phyloP scores from a whole-genome alignment of 2,797 vertebrate genomes.

The Spatula versicolor region DNA sequence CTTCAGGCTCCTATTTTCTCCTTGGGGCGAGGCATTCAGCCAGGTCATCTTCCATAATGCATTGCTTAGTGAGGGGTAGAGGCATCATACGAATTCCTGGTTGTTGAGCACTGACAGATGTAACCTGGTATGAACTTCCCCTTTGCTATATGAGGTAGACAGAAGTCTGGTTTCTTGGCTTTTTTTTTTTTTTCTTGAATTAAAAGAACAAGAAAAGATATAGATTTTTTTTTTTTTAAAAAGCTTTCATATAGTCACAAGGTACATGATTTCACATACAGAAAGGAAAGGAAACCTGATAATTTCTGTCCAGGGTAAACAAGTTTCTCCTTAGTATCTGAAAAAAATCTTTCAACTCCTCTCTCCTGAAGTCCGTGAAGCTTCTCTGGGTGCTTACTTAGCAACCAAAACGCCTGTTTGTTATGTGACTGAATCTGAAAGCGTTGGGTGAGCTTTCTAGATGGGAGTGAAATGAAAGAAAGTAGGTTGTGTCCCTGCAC shows the following conservation, averaged over 20 bases:
- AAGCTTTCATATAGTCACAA: background rate
- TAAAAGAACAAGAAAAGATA: background rate
- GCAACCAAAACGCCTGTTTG: background rate
- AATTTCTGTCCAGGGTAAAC: background rate
- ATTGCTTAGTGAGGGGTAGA: background rate
- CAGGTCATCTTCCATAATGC: constrained; percentile 14
- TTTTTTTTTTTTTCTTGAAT: background rate
- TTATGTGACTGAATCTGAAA: background rate
- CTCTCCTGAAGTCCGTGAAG: background rate
- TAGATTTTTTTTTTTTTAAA: too few relatives aligned
- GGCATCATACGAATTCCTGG: constrained; percentile 1
- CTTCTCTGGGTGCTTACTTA: background rate
- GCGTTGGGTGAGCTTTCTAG: background rate
- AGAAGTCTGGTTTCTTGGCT: constrained; percentile 33
- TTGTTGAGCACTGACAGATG: constrained; percentile 40
- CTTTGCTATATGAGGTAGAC: constrained; percentile 32
- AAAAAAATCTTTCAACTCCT: background rate
- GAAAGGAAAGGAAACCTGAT: background rate
- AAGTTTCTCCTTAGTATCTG: background rate
- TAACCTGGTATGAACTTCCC: constrained; percentile 56
- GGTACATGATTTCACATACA: background rate
- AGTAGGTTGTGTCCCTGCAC: background rate
- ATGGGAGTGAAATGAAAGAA: background rate
- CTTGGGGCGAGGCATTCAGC: background rate
- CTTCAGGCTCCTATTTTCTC: constrained; percentile 18